phyloP scores from a whole-genome alignment of 2,888 invertebrate species.

The Zygogramma bicolorata region DNA sequence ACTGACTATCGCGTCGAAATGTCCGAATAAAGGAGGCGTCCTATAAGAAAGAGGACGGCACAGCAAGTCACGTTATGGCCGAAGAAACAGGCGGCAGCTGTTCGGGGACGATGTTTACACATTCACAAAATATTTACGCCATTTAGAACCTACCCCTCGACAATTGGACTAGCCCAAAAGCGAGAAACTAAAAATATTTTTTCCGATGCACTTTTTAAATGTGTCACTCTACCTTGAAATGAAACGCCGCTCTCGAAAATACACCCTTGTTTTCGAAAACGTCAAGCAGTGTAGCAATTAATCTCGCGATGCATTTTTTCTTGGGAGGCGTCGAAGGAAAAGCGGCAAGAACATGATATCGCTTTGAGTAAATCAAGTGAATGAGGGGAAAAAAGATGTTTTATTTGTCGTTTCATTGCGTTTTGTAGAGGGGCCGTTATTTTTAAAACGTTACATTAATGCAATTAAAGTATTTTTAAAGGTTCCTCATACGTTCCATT shows the following conservation, averaged over 20 bases:
- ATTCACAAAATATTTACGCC: constrained; percentile 24
- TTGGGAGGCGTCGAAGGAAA: constrained; percentile 17
- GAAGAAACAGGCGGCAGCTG: constrained; percentile 20
- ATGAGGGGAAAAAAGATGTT: constrained; percentile 27
- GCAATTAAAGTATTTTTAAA: constrained; percentile 14
- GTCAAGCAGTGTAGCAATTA: neutral
- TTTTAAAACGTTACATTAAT: constrained; percentile 18
- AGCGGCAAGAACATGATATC: constrained; percentile 25
- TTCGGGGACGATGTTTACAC: constrained; percentile 30
- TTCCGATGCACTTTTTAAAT: neutral
- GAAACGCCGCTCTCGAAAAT: neutral
- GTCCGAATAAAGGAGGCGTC: constrained; percentile 19
- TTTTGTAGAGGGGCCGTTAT: constrained; percentile 4
- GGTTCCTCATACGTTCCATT: constrained; percentile 2
- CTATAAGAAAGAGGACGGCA: constrained; percentile 12
- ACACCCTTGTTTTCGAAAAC: neutral
- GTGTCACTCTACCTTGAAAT: neutral
- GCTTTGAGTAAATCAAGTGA: constrained; percentile 25
- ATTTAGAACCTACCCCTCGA: neutral
- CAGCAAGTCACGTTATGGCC: constrained; percentile 29
- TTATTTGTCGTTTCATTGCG: constrained; percentile 31
- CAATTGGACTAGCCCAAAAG: constrained; percentile 1
- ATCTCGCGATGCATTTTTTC: constrained; percentile 17
- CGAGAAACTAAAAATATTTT: constrained; percentile 1
- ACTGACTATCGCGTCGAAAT: constrained; percentile 18